Evolutionary conservation across 2,113 vertebrate species (phyloP), one percentile per base, ranked within the genome.

Genomic region (Cichladusa arquata): DNA sequence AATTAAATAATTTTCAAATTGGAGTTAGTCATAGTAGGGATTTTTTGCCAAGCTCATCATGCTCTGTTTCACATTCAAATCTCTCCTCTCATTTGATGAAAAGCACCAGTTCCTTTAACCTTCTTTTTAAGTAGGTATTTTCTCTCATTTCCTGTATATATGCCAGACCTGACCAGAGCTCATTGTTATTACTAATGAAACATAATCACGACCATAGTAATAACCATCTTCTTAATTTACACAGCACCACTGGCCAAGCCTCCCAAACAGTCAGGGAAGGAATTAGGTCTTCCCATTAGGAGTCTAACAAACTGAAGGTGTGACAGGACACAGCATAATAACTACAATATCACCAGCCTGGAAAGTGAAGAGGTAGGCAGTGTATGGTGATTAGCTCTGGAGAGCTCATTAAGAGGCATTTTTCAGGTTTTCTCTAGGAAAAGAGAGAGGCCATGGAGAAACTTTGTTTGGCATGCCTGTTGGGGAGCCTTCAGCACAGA

Each of bases 231-330:
- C 31, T 90, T 95, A 34, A 90, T 93, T 94, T 93, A 70, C 64
- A 81, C 67, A 88, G 74, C 45, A 51, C 51, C 56, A 92, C 86
- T 90, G 89, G 67, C 88, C 64, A 88, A 94, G 50, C 84, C 85
- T 95, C 44, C 54, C 84, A 83, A 40, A 14, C 29, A 71, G 58
- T 19, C n/a, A 66, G 64, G 44, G 31, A 83, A 88, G 42, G 58
- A 94, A 95, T 88, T 88, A 89, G 34, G 11, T 73, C 42, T 87
- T 90, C 86, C 88, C 81, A 73, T 94, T 93, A 92, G 31, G 47
- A 90, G 17, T 33, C 9, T 88, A 86, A 70, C 58, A 77, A 94
- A 73, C 78, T 88, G 87, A 82, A 94, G 36, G 62, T 2, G 0
- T 90, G 89, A 91, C 36, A 73, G 38, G 38, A 71, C 71, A 89